Evolutionary conservation across 2,888 invertebrate genomes (phyloP), one percentile per base, ranked within the genome.

Genomic region (Hedya salicella): DNA sequence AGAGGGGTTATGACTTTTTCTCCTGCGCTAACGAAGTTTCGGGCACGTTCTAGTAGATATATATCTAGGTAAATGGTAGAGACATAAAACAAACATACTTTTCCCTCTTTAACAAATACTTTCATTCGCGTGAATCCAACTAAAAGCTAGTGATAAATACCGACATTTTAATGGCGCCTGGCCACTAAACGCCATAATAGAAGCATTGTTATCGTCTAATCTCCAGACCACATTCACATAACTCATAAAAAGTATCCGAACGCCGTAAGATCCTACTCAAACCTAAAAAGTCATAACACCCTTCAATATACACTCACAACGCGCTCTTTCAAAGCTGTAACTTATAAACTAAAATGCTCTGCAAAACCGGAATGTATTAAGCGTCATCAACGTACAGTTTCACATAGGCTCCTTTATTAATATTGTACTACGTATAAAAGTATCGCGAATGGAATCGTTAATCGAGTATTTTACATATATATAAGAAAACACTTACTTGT

Each of bases 401-500:
- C 11, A 36, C 36, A 11, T 36, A 36, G 36, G 36, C 8, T 36
- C 36, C 9, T 36, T 11, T 36, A 36, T 9, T 36, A 36, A 9
- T 8, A 36, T 9, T 9, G 36, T 2, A 2, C 9, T 13, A 39
- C 42, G 63, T 69, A 71, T 75, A 74, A 75, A 71, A 70, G 71
- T 73, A 72, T 73, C 70, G 71, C 69, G 65, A n/a, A 71, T 72
- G 72, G 65, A 71, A 72, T 74, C 69, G 61, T 69, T 74, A 74
- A 74, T 76, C 72, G 74, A 76, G 71, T 72, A 67, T 69, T 73
- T 71, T 73, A 71, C 71, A 71, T 70, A 71, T 73, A 74, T 75
- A 77, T 74, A 74, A 72, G 72, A 70, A 73, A 73, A 72, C 75
- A 72, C 71, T 71, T 72, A 70, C 71, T 2, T 3, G 36, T 11